Conservation (phyloP, 2,888 invertebrate genomes). For the Protodeltote pygarga region DNA sequence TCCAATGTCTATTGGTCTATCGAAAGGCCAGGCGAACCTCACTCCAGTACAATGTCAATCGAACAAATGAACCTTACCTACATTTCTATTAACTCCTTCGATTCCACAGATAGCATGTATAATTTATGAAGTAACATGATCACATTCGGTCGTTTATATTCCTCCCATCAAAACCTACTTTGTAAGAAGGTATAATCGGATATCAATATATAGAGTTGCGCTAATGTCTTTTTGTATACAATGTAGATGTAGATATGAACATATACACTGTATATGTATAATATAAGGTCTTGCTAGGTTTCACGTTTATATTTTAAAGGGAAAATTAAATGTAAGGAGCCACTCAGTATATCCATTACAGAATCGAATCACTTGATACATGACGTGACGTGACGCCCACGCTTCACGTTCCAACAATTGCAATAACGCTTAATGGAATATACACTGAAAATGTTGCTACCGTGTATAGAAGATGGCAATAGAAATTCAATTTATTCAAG, state of each 20-base stretch:
- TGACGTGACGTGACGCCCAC: constrained; percentile 45
- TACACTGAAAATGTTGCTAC: constrained; percentile 34
- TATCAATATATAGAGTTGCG: constrained; percentile 25
- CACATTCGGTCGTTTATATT: constrained; percentile 19
- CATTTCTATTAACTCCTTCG: constrained; percentile 10
- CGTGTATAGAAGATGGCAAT: constrained; percentile 40
- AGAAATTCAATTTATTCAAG: constrained; percentile 52
- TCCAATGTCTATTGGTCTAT: too few relatives aligned
- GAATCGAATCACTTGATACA: constrained; percentile 52
- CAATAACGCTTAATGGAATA: constrained; percentile 46
- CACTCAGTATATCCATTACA: constrained; percentile 55
- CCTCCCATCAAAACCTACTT: constrained; percentile 25
- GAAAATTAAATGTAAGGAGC: constrained; percentile 62
- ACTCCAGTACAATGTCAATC: too few relatives aligned
- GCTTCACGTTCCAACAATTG: constrained; percentile 41
- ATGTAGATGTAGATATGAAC: constrained; percentile 19
- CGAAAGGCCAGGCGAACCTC: too few relatives aligned
- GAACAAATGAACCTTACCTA: too few relatives aligned
- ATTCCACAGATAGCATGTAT: constrained; percentile 30
- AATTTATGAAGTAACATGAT: constrained; percentile 38
- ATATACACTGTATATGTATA: constrained; percentile 17
- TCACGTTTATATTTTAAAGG: constrained; percentile 42
- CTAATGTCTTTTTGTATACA: constrained; percentile 26
- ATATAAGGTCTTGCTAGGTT: neutral
- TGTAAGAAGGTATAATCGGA: constrained; percentile 31